Evolutionary conservation across 2,888 invertebrate species (phyloP).

Genomic region (Tortricodes alternella): DNA sequence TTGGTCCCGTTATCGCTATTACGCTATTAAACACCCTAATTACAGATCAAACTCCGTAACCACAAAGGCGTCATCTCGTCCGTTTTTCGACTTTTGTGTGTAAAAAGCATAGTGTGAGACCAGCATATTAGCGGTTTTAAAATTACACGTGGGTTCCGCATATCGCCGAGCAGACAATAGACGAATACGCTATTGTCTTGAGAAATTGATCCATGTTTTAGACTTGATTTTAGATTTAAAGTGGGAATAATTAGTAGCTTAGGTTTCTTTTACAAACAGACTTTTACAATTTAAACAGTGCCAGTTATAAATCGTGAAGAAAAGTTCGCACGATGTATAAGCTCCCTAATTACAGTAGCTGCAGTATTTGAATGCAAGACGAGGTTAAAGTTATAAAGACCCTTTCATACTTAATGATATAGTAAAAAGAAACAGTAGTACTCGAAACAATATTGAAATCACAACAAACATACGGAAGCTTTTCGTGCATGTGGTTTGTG

Average conservation of each 20-base stretch:
- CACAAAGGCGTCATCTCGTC: constrained; percentile 72
- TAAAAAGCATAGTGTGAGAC: constrained; percentile 61
- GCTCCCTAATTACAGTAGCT: too few relatives aligned
- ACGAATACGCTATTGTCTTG: constrained; percentile 35
- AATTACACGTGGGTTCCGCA: constrained; percentile 59
- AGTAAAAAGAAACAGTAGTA: not conserved
- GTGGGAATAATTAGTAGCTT: constrained; percentile 20
- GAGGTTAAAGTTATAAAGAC: too few relatives aligned
- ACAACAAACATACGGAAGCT: constrained; percentile 22
- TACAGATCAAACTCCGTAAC: constrained; percentile 75
- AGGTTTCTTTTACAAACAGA: not conserved
- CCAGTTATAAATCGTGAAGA: not conserved
- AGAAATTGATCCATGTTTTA: constrained; percentile 34
- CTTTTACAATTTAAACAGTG: not conserved
- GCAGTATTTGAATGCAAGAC: too few relatives aligned
- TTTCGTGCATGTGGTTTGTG: constrained; percentile 17
- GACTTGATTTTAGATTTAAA: constrained; percentile 28
- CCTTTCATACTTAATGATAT: not conserved
- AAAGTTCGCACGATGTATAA: constrained; percentile 4
- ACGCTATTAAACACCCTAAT: constrained; percentile 75
- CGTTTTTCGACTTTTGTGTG: constrained; percentile 68
- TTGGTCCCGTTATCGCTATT: constrained; percentile 73
- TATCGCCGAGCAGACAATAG: constrained; percentile 39
- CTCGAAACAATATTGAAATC: constrained; percentile 21
- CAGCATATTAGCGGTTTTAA: constrained; percentile 64